These are phyloP conservation scores for Lerema accius DNA, from an alignment of 1,140 invertebrate genomes.

Conservation along the genomic window DNA sequence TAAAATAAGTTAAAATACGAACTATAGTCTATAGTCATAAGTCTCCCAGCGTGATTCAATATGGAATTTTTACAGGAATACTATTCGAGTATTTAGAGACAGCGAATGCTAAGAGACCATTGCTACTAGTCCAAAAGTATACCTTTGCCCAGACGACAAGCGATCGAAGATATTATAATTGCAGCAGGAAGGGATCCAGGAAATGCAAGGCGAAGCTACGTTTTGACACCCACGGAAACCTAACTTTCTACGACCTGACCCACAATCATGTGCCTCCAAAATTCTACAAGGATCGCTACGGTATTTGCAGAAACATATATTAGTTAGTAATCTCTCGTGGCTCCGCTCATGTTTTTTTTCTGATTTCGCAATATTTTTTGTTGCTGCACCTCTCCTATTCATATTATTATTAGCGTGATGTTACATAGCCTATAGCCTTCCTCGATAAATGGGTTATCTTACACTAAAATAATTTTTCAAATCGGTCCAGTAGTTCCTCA, in stretches of 20 bases:
- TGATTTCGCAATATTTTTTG: too few relatives aligned
- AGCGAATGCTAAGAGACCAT: constrained; percentile 43
- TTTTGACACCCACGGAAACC: constrained; percentile 45
- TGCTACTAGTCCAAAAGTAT: constrained; percentile 47
- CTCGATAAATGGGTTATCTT: too few relatives aligned
- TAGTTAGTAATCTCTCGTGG: too few relatives aligned
- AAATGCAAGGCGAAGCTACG: constrained; percentile 53
- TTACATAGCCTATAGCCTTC: too few relatives aligned
- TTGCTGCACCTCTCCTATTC: too few relatives aligned
- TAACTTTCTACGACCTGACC: constrained; percentile 42
- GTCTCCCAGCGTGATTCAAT: too few relatives aligned
- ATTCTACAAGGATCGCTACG: constrained; percentile 40
- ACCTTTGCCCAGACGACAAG: constrained; percentile 60
- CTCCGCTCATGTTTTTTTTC: too few relatives aligned
- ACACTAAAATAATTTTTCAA: too few relatives aligned
- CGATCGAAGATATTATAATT: constrained; percentile 61
- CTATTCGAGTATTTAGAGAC: constrained; percentile 44
- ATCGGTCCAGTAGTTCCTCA: too few relatives aligned
- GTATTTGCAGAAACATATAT: constrained; percentile 45
- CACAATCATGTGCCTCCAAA: constrained; percentile 53
- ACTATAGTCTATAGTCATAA: too few relatives aligned
- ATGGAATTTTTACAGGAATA: constrained; percentile 40
- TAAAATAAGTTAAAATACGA: too few relatives aligned
- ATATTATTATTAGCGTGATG: too few relatives aligned
- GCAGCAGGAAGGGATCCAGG: constrained; percentile 48